phyloP scores from a whole-genome alignment of 2,113 vertebrate species.

The Ammospiza caudacuta region DNA sequence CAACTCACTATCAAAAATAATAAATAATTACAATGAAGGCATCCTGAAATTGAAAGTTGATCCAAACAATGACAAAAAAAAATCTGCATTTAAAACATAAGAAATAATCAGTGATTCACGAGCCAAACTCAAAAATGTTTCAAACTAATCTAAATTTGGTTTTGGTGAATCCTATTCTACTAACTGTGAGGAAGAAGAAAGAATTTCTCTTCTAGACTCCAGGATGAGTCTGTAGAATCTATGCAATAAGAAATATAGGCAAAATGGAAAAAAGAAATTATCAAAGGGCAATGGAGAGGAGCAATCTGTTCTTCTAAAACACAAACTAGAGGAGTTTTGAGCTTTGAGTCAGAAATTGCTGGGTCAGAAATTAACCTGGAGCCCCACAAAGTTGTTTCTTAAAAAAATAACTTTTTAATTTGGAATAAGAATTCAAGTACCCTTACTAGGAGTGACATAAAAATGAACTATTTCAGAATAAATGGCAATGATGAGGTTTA shows the following conservation, averaged over 20 bases:
- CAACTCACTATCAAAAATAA: neutral
- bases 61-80: neutral
- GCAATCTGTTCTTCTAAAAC: neutral
- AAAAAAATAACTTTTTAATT: neutral
- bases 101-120: neutral
- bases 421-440: neutral
- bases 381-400: neutral
- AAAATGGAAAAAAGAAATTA: neutral
- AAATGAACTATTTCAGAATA: neutral
- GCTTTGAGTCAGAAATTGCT: neutral
- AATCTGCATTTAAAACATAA: neutral
- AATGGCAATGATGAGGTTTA: neutral
- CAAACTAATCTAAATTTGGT: neutral
- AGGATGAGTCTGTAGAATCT: neutral
- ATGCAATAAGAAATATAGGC: neutral
- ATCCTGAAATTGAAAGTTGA: neutral
- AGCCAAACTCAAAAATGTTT: neutral
- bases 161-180: neutral
- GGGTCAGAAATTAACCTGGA: neutral
- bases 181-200: neutral
- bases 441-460: neutral
- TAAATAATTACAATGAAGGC: neutral
- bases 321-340: neutral
- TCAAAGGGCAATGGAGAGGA: neutral
- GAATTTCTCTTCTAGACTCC: neutral